Evolutionary conservation across 2,888 invertebrate genomes (phyloP).

Genomic region (Thecocarcelia acutangulata): DNA sequence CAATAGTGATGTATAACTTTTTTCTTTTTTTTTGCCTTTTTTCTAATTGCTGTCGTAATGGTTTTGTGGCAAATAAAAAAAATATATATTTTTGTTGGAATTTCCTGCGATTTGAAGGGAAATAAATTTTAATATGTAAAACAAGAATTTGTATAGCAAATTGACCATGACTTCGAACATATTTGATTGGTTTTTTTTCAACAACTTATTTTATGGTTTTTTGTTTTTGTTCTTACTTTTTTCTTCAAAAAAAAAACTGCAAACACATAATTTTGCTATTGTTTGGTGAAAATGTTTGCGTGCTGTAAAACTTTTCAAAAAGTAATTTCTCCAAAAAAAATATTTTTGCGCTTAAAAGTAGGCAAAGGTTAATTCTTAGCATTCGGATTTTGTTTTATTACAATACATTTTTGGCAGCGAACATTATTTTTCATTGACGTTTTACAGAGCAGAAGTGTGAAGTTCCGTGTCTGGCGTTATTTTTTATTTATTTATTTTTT

Average conservation of each 20-base stretch:
- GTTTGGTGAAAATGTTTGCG: conserved; percentile 16
- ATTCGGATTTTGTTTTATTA: conserved; percentile 53
- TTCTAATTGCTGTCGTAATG: conserved; percentile 35
- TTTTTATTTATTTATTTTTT: no score
- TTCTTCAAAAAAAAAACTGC: conserved; percentile 45
- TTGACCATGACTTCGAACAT: conserved; percentile 69
- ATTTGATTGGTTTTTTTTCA: conserved; percentile 34
- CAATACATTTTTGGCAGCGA: conserved; percentile 22
- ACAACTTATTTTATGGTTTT: conserved; percentile 24
- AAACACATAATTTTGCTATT: conserved; percentile 55
- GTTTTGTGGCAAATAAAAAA: conserved; percentile 25
- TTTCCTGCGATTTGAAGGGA: conserved; percentile 42
- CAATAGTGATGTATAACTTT: neutral
- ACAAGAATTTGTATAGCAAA: conserved; percentile 46
- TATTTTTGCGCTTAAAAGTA: conserved; percentile 43
- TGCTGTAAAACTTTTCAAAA: conserved; percentile 18
- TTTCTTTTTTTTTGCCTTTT: neutral
- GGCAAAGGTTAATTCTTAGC: conserved; percentile 64
- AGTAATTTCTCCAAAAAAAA: neutral
- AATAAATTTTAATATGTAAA: conserved; percentile 18
- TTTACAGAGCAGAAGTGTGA: conserved; percentile 48
- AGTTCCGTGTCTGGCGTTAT: conserved; percentile 16
- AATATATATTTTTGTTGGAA: conserved; percentile 18
- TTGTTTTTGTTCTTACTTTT: no score
- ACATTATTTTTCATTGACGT: conserved; percentile 52